Conservation (phyloP, 2,797 vertebrate genomes). For the Cheirogaleus major region DNA sequence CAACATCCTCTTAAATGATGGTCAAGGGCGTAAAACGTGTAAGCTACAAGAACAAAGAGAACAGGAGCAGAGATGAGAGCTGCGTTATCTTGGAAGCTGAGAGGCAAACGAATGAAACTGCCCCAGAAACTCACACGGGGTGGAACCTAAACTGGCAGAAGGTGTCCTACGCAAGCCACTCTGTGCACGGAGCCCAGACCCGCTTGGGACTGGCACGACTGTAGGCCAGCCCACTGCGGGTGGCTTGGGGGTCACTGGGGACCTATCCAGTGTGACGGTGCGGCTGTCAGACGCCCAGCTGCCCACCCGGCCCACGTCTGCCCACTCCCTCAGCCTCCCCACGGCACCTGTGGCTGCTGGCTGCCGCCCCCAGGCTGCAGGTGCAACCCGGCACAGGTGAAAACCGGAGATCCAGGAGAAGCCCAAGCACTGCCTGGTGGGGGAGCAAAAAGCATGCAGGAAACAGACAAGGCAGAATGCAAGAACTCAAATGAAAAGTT, state of each 20-base stretch:
- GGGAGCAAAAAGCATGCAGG: background rate
- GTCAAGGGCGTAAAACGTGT: background rate
- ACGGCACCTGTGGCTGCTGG: too few relatives aligned
- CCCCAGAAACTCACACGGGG: too few relatives aligned
- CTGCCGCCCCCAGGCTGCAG: too few relatives aligned
- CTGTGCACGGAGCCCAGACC: too few relatives aligned
- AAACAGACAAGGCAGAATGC: background rate
- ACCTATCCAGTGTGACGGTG: fast-evolving
- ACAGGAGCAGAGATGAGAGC: background rate
- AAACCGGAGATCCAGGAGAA: background rate
- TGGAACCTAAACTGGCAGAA: background rate
- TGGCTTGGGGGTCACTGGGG: background rate
- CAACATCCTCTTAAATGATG: background rate
- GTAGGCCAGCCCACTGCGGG: too few relatives aligned
- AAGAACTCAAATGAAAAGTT: background rate
- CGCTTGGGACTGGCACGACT: background rate
- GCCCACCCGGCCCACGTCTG: background rate
- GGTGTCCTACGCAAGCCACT: too few relatives aligned
- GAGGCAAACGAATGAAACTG: background rate
- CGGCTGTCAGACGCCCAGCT: background rate
- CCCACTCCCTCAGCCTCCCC: fast-evolving
- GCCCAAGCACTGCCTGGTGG: too few relatives aligned
- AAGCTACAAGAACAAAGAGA: background rate
- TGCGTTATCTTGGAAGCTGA: background rate
- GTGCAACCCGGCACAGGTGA: fast-evolving